Conservation (phyloP, 2,113 vertebrate species). For the Microtus richardsoni region DNA sequence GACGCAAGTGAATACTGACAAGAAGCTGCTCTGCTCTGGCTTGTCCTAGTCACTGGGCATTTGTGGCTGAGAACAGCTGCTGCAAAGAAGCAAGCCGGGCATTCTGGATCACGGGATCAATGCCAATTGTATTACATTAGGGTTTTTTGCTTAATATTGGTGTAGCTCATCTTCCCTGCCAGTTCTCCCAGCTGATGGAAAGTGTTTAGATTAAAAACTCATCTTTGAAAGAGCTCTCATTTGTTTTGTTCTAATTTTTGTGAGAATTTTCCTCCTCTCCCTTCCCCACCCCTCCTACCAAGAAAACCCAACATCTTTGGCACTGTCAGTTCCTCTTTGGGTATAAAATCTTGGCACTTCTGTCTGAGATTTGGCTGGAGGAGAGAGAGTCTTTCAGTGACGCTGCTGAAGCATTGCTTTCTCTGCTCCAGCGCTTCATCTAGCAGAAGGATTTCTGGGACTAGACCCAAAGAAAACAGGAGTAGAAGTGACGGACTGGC, state of each 20-base stretch:
- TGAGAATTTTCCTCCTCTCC: constrained; percentile 15
- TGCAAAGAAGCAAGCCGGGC: neutral
- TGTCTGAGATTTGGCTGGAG: constrained; percentile 44
- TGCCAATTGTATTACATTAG: neutral
- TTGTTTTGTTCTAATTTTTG: neutral
- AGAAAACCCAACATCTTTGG: neutral
- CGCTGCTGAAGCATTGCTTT: constrained; percentile 59
- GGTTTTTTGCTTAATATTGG: constrained; percentile 30
- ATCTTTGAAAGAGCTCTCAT: neutral
- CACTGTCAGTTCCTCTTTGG: constrained; percentile 45
- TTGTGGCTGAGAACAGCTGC: constrained; percentile 19
- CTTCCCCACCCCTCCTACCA: too few species aligned
- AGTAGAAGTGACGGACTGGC: neutral
- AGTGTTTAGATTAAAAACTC: neutral
- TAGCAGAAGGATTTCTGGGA: constrained; percentile 58
- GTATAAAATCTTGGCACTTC: constrained; percentile 50
- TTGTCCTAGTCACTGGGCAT: constrained; percentile 14
- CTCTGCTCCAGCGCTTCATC: constrained; percentile 46
- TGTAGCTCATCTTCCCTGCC: neutral
- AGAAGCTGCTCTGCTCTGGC: neutral
- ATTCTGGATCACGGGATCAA: neutral
- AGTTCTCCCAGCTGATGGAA: neutral
- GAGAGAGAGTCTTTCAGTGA: constrained; percentile 64
- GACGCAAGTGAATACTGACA: constrained; percentile 7
- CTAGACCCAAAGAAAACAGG: constrained; percentile 31